Conservation (phyloP, 2,113 vertebrate species). For the Elaphurus davidianus region DNA sequence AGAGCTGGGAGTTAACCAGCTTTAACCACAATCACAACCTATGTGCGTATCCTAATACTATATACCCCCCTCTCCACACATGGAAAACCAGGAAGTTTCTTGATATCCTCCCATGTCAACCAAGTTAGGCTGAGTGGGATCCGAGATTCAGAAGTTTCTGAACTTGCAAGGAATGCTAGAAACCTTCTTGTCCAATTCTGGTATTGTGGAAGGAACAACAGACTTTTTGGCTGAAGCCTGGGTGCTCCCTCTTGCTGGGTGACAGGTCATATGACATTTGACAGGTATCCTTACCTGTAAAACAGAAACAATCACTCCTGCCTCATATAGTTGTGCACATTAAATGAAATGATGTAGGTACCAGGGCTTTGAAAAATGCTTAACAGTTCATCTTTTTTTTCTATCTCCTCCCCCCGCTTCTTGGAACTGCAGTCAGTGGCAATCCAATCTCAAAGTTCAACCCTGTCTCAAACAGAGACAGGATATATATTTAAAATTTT, state of each 20-base stretch:
- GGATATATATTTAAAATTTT: rapidly evolving
- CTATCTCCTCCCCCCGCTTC: neutral
- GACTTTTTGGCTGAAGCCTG: neutral
- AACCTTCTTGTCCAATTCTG: neutral
- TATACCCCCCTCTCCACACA: neutral
- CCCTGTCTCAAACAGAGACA: neutral
- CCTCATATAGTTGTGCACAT: neutral
- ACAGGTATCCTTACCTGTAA: neutral
- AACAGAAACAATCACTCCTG: neutral
- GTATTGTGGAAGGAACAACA: neutral
- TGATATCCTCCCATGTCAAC: neutral
- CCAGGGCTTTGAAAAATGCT: neutral
- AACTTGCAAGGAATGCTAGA: neutral
- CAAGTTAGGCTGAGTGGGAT: neutral
- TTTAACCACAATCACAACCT: neutral
- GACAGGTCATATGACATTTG: neutral
- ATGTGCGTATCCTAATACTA: neutral
- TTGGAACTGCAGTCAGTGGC: neutral
- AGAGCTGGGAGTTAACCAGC: neutral
- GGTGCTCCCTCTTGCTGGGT: neutral
- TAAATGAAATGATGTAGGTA: neutral
- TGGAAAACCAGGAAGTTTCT: neutral
- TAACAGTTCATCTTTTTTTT: neutral
- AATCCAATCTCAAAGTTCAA: neutral
- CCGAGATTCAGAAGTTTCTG: neutral